These are phyloP conservation scores for Electrophaes corylata DNA, from an alignment of 2,888 invertebrate genomes.

Conservation along the genomic window DNA sequence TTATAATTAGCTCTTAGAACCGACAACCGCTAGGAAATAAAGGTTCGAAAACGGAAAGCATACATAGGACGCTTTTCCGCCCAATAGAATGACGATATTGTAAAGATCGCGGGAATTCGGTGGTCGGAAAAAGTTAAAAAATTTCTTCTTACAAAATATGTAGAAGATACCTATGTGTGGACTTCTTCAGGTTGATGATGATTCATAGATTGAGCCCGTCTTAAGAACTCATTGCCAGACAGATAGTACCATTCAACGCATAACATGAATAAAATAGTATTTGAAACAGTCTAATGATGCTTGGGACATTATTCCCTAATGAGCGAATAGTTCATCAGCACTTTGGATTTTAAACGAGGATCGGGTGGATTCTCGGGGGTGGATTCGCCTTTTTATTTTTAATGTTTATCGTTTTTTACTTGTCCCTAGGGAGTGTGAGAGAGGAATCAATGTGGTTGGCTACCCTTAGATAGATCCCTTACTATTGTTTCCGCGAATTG, in stretches of 20 bases:
- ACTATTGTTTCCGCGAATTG: slow-evolving; percentile 7
- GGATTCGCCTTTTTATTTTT: slow-evolving; percentile 75
- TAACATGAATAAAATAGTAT: slow-evolving; percentile 20
- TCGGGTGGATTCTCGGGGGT: slow-evolving; percentile 26
- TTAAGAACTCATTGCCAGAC: too few relatives aligned
- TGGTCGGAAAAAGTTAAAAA: too few relatives aligned
- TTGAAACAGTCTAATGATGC: slow-evolving; percentile 17
- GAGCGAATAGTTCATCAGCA: slow-evolving; percentile 25
- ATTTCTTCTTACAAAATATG: too few relatives aligned
- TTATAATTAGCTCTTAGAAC: too few relatives aligned
- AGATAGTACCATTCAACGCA: not conserved
- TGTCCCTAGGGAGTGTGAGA: slow-evolving; percentile 68
- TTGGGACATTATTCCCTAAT: slow-evolving; percentile 24
- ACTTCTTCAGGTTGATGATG: too few relatives aligned
- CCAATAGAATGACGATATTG: too few relatives aligned
- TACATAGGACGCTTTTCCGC: too few relatives aligned
- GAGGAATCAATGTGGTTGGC: slow-evolving; percentile 78
- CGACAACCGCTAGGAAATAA: too few relatives aligned
- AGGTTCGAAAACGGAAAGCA: too few relatives aligned
- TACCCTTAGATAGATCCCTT: slow-evolving; percentile 46
- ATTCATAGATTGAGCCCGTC: too few relatives aligned
- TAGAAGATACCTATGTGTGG: too few relatives aligned
- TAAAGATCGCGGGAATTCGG: too few relatives aligned
- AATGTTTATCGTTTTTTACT: slow-evolving; percentile 80
- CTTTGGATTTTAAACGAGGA: slow-evolving; percentile 6